A percentile compares a stretch with the other conserved stretches of the same genome.
Evolutionary conservation across 2,113 vertebrate species (phyloP).

Genomic region (Hemibagrus wyckioides): DNA sequence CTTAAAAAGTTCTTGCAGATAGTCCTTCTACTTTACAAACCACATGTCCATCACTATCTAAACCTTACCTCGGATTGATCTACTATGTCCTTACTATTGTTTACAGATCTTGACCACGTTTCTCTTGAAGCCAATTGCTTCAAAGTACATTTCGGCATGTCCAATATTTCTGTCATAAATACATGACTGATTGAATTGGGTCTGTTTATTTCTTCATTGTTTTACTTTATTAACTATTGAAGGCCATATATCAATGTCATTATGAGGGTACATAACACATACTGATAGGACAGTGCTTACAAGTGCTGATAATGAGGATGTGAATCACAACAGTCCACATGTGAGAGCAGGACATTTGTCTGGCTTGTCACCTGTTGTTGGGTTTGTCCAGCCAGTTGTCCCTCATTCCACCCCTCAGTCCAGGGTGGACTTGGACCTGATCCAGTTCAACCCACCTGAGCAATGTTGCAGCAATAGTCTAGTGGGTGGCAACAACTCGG

Average conservation of each 20-base stretch:
- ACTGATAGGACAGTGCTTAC: not conserved
- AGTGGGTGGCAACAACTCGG: not conserved
- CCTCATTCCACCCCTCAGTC: too few relatives aligned
- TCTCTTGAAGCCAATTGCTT: not conserved
- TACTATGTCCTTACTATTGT: not conserved
- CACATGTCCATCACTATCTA: not conserved
- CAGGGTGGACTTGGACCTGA: not conserved
- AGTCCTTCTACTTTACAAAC: not conserved
- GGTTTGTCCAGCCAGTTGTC: not conserved
- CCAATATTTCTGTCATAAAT: not conserved
- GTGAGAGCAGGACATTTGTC: not conserved
- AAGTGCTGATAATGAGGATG: not conserved
- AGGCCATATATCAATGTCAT: not conserved
- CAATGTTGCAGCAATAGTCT: not conserved
- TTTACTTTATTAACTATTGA: not conserved
- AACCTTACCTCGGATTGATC: not conserved
- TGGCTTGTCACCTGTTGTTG: not conserved
- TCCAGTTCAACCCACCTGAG: not conserved
- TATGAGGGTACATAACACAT: not conserved
- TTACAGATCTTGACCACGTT: not conserved
- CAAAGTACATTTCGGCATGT: not conserved
- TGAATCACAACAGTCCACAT: not conserved
- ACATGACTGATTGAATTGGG: not conserved
- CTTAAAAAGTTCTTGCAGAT: not conserved
- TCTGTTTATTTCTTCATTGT: not conserved